phyloP scores from a whole-genome alignment of 2,888 invertebrate species.

The Crocallis elinguaria region DNA sequence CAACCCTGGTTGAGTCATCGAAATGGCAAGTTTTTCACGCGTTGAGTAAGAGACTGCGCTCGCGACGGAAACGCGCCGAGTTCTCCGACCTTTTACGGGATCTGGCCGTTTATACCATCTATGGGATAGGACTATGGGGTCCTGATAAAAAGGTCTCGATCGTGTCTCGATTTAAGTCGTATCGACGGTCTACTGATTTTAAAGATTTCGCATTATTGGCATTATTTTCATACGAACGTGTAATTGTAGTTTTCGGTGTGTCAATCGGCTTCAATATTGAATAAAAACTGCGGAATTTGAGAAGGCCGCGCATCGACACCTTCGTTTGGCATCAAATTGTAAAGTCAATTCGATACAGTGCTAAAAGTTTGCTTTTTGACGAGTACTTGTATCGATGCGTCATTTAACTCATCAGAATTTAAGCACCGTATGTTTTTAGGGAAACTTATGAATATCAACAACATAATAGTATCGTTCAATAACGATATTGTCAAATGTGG shows the following conservation, averaged over 20 bases:
- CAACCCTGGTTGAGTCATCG: conserved; percentile 45
- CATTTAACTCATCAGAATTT: neutral
- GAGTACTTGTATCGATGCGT: neutral
- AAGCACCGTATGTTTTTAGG: too few relatives aligned
- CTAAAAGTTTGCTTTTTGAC: neutral
- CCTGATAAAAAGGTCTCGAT: too few relatives aligned
- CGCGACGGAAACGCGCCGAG: conserved; percentile 51
- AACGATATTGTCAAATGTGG: too few relatives aligned
- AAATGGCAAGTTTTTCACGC: conserved; percentile 64
- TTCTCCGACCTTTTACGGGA: conserved; percentile 61
- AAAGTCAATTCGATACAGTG: neutral
- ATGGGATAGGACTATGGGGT: conserved; percentile 1
- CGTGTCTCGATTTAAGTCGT: too few relatives aligned
- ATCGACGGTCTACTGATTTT: too few relatives aligned
- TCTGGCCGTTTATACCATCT: conserved; percentile 25
- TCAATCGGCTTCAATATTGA: neutral
- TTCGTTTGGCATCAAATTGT: neutral
- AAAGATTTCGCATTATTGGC: too few relatives aligned
- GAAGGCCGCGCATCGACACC: neutral
- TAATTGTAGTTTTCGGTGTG: too few relatives aligned
- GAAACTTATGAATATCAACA: too few relatives aligned
- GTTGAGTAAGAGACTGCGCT: conserved; percentile 53
- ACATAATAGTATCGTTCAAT: too few relatives aligned
- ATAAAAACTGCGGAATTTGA: neutral
- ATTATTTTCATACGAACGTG: too few relatives aligned